A percentile compares a stretch with the other conserved stretches of the same genome.
Evolutionary conservation across 2,797 vertebrate genomes (phyloP).

Genomic region (Lindbergichthys nudifrons): DNA sequence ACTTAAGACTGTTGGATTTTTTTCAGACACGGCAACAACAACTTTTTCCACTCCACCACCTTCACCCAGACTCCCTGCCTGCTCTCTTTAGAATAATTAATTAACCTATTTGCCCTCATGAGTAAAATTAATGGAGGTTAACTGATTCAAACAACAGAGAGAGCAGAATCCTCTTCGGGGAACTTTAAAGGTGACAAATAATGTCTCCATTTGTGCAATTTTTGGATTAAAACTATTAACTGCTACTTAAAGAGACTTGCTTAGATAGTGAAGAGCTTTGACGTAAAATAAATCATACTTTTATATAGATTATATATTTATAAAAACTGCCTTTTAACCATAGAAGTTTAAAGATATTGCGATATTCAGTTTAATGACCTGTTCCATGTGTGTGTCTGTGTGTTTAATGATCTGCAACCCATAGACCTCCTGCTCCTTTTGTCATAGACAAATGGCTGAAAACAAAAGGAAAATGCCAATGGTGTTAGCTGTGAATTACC

Average conservation of each 20-base stretch:
- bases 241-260: not conserved
- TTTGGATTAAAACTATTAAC: constrained; percentile 3
- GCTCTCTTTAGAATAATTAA: constrained; percentile 5
- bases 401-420: constrained; percentile 5
- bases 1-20: not conserved
- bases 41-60: constrained; percentile 9
- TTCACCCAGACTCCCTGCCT: not conserved
- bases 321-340: constrained; percentile 1
- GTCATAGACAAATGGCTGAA: constrained; percentile 51
- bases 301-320: not conserved
- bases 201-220: constrained; percentile 1
- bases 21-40: constrained; percentile 10
- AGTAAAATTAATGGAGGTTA: constrained; percentile 24
- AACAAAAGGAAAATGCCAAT: constrained; percentile 53
- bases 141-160: constrained; percentile 13
- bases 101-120: constrained; percentile 4
- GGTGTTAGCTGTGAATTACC: constrained; percentile 47
- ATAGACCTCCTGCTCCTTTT: constrained; percentile 49
- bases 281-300: not conserved
- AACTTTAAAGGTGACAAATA: constrained; percentile 1
- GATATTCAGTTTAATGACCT: constrained; percentile 37
- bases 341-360: not conserved
- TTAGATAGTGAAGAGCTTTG: not conserved
- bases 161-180: not conserved
- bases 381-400: constrained; percentile 34